A percentile compares a stretch with the other conserved stretches of the same genome.
These are phyloP conservation scores for Stenodera caucasica DNA, from an alignment of 2,888 invertebrate species.

Conservation along the genomic window DNA sequence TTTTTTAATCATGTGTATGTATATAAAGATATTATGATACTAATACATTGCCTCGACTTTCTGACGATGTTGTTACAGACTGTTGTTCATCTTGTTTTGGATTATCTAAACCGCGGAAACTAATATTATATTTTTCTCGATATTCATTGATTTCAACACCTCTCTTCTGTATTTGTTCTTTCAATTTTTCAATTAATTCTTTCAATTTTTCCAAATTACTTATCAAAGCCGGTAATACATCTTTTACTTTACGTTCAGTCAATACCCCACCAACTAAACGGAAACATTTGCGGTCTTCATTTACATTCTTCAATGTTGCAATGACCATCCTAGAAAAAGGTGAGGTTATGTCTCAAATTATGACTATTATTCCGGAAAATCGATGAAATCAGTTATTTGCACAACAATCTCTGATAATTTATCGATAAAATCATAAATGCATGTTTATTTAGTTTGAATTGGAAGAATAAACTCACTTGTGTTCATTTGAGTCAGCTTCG, in stretches of 20 bases:
- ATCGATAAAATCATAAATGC: not conserved
- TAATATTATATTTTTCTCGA: conserved; percentile 87
- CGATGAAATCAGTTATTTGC: too few relatives aligned
- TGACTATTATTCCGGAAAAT: too few relatives aligned
- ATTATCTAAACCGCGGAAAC: conserved; percentile 65
- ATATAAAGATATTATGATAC: conserved; percentile 50
- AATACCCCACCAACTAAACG: conserved; percentile 92
- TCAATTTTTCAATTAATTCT: conserved; percentile 76
- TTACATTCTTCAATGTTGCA: conserved; percentile 85
- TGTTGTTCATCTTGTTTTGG: conserved; percentile 34
- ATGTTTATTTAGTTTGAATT: not conserved
- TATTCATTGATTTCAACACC: conserved; percentile 90
- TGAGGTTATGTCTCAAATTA: conserved; percentile 10
- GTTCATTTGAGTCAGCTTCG: conserved; percentile 93
- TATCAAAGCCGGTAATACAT: conserved; percentile 82
- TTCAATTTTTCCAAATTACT: conserved; percentile 79
- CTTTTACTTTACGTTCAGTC: conserved; percentile 89
- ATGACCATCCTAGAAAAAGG: conserved; percentile 79
- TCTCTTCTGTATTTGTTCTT: conserved; percentile 81
- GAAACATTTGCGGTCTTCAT: conserved; percentile 84
- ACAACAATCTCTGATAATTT: too few relatives aligned
- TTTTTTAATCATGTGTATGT: too few relatives aligned
- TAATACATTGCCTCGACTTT: conserved; percentile 53
- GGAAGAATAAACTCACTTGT: conserved; percentile 71
- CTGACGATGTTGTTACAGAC: conserved; percentile 36